These are phyloP conservation scores for Trypoxylus dichotomus DNA, from an alignment of 1,140 invertebrate species.

Conservation along the genomic window DNA sequence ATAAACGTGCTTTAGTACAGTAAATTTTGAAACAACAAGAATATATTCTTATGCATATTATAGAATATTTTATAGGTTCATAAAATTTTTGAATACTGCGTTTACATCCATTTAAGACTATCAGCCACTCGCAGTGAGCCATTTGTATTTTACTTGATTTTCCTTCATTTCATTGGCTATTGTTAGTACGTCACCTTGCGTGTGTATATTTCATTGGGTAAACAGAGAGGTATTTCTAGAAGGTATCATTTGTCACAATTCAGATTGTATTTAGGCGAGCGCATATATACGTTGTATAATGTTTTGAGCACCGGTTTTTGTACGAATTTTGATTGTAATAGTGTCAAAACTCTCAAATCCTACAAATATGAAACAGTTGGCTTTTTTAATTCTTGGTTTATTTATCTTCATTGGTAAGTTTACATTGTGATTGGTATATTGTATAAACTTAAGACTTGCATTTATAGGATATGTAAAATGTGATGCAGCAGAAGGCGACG, in stretches of 20 bases:
- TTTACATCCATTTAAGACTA: background rate
- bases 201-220: slow-evolving; percentile 18
- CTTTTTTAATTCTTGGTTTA: slow-evolving; percentile 55
- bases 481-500: slow-evolving; percentile 50
- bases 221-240: background rate
- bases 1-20: no score
- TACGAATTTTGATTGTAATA: background rate
- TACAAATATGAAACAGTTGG: slow-evolving; percentile 59
- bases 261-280: background rate
- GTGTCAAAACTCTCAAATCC: background rate
- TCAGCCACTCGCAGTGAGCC: background rate
- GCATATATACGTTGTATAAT: background rate
- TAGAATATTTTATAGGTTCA: background rate
- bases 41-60: no score
- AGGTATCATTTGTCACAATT: background rate
- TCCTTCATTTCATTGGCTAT: background rate
- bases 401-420: slow-evolving; percentile 59
- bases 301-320: background rate
- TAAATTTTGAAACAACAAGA: no score
- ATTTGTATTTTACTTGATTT: slow-evolving; percentile 15
- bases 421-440: slow-evolving; percentile 22
- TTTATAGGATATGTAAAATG: slow-evolving; percentile 41
- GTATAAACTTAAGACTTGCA: slow-evolving; percentile 21
- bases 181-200: background rate
- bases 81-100: background rate